Evolutionary conservation across 2,888 invertebrate genomes (phyloP).

Genomic region (Eupithecia vulgata): DNA sequence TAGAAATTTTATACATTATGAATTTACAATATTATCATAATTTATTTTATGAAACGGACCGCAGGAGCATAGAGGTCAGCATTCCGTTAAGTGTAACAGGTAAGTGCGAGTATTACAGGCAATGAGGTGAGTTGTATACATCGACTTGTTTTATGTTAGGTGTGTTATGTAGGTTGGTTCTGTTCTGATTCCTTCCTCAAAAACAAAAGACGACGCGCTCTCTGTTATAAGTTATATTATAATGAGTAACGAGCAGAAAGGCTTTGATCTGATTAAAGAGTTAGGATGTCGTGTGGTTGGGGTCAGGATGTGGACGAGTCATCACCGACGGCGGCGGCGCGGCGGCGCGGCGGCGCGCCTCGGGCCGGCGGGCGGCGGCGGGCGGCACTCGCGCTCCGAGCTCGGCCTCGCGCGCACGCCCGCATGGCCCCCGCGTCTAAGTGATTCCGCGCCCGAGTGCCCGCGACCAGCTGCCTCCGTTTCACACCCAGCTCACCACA

Average conservation of each 20-base stretch:
- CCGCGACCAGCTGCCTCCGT: constrained; percentile 44
- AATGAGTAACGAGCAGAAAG: neutral
- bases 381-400: constrained; percentile 69
- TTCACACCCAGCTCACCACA: constrained; percentile 36
- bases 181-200: neutral
- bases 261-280: neutral
- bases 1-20: too few species aligned
- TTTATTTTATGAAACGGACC: neutral
- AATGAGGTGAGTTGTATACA: too few species aligned
- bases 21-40: too few species aligned
- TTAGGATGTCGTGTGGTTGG: neutral
- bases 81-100: neutral
- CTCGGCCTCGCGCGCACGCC: constrained; percentile 66
- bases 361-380: constrained; percentile 40
- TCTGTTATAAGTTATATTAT: neutral
- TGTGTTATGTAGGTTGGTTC: neutral
- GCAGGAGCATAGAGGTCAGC: neutral
- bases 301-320: constrained; percentile 40
- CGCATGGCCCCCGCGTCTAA: constrained; percentile 62
- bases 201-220: neutral
- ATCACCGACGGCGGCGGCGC: constrained; percentile 38
- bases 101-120: too few species aligned
- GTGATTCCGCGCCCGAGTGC: constrained; percentile 56
- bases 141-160: too few species aligned
- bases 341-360: constrained; percentile 39